phyloP scores from a whole-genome alignment of 2,888 invertebrate species.

The Drosophila stalkeri region DNA sequence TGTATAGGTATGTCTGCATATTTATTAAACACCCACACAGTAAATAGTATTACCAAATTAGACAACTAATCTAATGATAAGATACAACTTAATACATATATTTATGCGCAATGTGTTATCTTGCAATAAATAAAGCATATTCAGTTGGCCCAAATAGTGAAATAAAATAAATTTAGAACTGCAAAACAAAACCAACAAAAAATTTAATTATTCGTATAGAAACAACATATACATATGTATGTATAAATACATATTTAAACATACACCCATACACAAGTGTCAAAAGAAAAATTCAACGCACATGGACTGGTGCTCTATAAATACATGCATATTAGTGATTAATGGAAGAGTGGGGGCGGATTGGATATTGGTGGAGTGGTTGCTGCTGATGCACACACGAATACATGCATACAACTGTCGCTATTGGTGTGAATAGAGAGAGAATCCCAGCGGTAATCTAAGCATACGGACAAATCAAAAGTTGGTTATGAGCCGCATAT shows the following conservation, averaged over 20 bases:
- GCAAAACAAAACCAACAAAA: constrained; percentile 14
- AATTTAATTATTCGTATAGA: constrained; percentile 32
- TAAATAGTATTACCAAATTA: constrained; percentile 36
- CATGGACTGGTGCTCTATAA: constrained; percentile 72
- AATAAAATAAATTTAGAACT: constrained; percentile 17
- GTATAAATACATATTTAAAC: neutral
- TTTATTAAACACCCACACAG: constrained; percentile 46
- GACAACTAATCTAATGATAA: constrained; percentile 46
- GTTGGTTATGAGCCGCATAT: constrained; percentile 43
- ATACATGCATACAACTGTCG: constrained; percentile 16
- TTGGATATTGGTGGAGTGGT: constrained; percentile 15
- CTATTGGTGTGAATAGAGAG: constrained; percentile 18
- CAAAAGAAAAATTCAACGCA: constrained; percentile 58
- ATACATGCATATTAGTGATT: constrained; percentile 53
- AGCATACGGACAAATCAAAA: constrained; percentile 37
- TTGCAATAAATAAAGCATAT: constrained; percentile 14
- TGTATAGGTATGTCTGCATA: constrained; percentile 9
- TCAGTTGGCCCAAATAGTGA: constrained; percentile 23
- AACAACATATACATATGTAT: constrained; percentile 7
- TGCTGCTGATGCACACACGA: constrained; percentile 30
- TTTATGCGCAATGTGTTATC: constrained; percentile 35
- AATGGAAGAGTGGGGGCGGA: constrained; percentile 12
- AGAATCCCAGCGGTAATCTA: constrained; percentile 26
- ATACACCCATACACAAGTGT: constrained; percentile 29
- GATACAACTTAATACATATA: constrained; percentile 31